Evolutionary conservation across 2,797 vertebrate genomes (phyloP).

Genomic region (Sebastes vulpes): DNA sequence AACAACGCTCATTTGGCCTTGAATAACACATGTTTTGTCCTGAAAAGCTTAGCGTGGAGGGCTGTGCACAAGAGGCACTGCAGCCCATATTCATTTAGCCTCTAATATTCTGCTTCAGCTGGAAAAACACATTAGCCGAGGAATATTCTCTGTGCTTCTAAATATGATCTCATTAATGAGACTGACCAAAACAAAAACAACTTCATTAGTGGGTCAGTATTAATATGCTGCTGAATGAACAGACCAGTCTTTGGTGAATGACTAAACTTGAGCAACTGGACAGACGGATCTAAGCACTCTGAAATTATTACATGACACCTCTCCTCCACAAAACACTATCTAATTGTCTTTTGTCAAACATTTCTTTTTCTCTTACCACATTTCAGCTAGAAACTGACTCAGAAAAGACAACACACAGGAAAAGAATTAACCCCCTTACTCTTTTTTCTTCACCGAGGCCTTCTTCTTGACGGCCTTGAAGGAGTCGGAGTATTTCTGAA

Average conservation of each 20-base stretch:
- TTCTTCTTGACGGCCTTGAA: conserved; percentile 86
- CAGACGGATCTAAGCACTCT: conserved; percentile 1
- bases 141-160: conserved; percentile 34
- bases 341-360: neutral
- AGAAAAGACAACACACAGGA: neutral
- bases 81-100: conserved; percentile 33
- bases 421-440: conserved; percentile 75
- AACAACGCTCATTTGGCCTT: neutral
- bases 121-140: conserved; percentile 48
- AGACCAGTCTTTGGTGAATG: conserved; percentile 7
- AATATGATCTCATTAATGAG: conserved; percentile 43
- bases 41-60: conserved; percentile 1
- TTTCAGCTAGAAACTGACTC: neutral
- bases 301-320: neutral
- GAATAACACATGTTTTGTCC: conserved; percentile 3
- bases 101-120: conserved; percentile 23
- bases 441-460: conserved; percentile 88
- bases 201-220: conserved; percentile 44
- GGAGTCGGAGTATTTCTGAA: conserved; percentile 87
- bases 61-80: neutral
- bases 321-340: neutral
- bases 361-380: neutral
- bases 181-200: conserved; percentile 60
- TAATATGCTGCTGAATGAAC: conserved; percentile 36
- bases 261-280: conserved; percentile 15